Base-by-base conservation (phyloP, 2,888 invertebrate genomes). In the Stenodera caucasica region DNA sequence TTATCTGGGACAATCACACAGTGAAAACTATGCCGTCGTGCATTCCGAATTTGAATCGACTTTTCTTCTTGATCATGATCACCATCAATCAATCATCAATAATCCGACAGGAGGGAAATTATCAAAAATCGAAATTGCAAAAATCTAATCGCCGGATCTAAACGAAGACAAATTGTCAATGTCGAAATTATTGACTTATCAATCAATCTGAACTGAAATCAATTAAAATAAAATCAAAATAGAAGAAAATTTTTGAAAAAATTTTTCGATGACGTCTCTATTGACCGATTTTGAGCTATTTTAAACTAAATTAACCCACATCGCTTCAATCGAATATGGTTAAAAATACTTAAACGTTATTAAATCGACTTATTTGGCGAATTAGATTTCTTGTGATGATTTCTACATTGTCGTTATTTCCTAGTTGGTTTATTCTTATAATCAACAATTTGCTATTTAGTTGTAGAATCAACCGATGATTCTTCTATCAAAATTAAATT, bases 331-430 rank as follows among this genome's bases (percentile, higher is more conserved):
- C 40, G 21, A 40, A 40, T 40, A 40, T 40, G 40, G 40, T 40
- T 8, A 15, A 35, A 40, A 40, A 40, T 40, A 40, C 37, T 6
- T 7, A 15, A 18, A 55, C 40, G 40, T 40, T 26, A 26, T 26
- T 62, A 68, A 67, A 67, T 67, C 61, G 56, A 65, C 70, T 69
- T 71, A 71, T 69, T 70, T 65, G 68, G 68, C 63, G 63, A 66
- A 58, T 60, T 11, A 57, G 66, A 57, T 63, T 56, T 63, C 59
- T 61, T 57, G 52, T 33, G 35, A 57, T 57, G 63, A 63, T 63
- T 63, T 59, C 59, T 26, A 59, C 56, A 53, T 49, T 7, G 29
- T 49, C 7, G 29, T 49, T n/a, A 59, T 54, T 63, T 63, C 63
- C 63, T 63, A 30, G 59, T 45, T 61, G 15, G 26, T 26, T 40